These are phyloP conservation scores for Thryonomys swinderianus DNA, from an alignment of 2,113 vertebrate species.

Conservation along the genomic window DNA sequence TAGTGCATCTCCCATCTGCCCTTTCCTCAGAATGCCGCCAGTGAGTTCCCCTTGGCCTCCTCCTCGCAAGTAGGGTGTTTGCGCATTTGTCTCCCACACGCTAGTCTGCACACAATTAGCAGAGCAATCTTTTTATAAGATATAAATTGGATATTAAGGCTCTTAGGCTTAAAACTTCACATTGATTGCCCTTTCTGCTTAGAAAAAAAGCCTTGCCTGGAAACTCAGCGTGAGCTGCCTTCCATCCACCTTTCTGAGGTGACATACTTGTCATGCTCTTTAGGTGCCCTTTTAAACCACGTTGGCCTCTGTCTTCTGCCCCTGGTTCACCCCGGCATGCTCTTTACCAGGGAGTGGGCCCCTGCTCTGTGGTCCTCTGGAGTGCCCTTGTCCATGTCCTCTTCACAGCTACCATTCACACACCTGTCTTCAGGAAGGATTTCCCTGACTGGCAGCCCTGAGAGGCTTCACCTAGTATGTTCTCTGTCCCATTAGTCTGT, in stretches of 20 bases:
- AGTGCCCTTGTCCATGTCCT: background rate
- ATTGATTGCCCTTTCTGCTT: background rate
- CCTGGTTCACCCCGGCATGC: background rate
- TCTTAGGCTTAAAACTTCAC: background rate
- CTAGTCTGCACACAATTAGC: background rate
- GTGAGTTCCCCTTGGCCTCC: background rate
- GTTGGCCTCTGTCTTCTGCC: background rate
- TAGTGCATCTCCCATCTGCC: background rate
- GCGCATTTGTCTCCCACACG: background rate
- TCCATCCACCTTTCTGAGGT: background rate
- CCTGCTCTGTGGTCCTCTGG: background rate
- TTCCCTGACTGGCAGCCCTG: background rate
- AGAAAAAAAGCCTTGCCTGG: background rate
- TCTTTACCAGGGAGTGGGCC: background rate
- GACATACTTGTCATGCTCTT: background rate
- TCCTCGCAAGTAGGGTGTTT: background rate
- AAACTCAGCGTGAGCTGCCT: background rate
- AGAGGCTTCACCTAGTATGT: background rate
- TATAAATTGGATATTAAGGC: background rate
- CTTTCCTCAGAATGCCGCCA: background rate
- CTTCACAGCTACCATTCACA: background rate
- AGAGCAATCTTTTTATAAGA: constrained; percentile 31
- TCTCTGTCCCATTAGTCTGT: background rate
- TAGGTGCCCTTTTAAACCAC: background rate
- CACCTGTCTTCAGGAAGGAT: background rate